These are phyloP conservation scores for Ophiodon elongatus DNA, from an alignment of 2,113 vertebrate genomes.

Conservation along the genomic window DNA sequence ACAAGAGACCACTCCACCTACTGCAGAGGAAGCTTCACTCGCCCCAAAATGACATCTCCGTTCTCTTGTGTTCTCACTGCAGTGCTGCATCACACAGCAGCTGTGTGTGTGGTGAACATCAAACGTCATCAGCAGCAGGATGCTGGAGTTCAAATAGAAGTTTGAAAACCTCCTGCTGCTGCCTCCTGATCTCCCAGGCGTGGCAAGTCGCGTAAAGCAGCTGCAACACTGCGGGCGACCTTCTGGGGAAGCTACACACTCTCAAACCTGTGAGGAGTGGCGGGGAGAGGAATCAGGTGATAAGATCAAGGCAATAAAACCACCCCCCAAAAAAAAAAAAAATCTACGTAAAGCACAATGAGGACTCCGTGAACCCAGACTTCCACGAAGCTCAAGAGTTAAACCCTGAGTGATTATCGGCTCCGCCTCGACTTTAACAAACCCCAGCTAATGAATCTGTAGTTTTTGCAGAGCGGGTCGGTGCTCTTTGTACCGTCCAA, in stretches of 20 bases:
- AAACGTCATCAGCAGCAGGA: too few species aligned
- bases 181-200: neutral
- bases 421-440: conserved; percentile 11
- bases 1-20: neutral
- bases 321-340: too few species aligned
- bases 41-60: too few species aligned
- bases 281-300: neutral
- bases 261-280: neutral
- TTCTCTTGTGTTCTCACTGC: neutral
- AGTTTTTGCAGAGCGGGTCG: too few species aligned
- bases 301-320: neutral
- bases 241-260: neutral
- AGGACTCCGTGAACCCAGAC: neutral
- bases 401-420: conserved; percentile 19
- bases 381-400: neutral
- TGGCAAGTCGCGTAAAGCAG: neutral
- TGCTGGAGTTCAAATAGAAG: neutral
- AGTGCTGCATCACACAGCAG: neutral
- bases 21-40: neutral
- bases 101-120: neutral
- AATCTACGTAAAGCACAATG: conserved; percentile 7
- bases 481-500: conserved; percentile 10
- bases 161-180: too few species aligned
- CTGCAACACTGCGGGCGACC: neutral
- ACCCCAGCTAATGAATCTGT: conserved; percentile 3